phyloP scores from a whole-genome alignment of 2,888 invertebrate genomes.

The Parnassius glacialis region DNA sequence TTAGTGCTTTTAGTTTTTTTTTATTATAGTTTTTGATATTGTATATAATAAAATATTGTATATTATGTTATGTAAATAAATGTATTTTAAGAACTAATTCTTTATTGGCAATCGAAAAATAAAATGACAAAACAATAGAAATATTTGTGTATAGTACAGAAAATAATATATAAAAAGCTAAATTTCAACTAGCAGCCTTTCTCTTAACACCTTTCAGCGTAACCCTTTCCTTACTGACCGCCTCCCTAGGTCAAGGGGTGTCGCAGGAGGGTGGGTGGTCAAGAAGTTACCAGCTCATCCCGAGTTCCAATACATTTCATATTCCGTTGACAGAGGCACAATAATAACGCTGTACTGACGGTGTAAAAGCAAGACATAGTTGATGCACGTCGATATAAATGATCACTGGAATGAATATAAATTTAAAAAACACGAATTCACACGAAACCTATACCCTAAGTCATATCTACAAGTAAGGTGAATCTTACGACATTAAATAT shows the following conservation, averaged over 20 bases:
- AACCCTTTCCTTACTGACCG: constrained; percentile 54
- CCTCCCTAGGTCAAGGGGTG: constrained; percentile 61
- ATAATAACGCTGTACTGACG: constrained; percentile 71
- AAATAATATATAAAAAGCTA: constrained; percentile 22
- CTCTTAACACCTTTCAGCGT: constrained; percentile 33
- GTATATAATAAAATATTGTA: no score
- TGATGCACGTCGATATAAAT: constrained; percentile 44
- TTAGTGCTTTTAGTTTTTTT: no score
- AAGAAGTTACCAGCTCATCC: constrained; percentile 73
- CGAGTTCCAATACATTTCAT: constrained; percentile 79
- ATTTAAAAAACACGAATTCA: no score
- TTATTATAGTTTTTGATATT: no score
- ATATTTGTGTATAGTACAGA: neutral
- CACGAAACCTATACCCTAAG: no score
- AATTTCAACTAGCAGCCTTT: constrained; percentile 43
- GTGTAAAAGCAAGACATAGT: constrained; percentile 76
- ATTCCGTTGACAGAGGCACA: constrained; percentile 81
- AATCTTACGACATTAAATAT: no score
- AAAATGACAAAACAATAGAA: neutral
- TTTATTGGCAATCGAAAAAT: no score
- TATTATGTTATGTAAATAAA: no score
- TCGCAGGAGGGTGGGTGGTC: constrained; percentile 49
- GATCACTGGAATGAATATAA: constrained; percentile 39
- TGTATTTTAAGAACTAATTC: no score
- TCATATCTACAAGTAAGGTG: no score